phyloP scores from a whole-genome alignment of 2,888 invertebrate genomes.

The Cantharis flavilabris region DNA sequence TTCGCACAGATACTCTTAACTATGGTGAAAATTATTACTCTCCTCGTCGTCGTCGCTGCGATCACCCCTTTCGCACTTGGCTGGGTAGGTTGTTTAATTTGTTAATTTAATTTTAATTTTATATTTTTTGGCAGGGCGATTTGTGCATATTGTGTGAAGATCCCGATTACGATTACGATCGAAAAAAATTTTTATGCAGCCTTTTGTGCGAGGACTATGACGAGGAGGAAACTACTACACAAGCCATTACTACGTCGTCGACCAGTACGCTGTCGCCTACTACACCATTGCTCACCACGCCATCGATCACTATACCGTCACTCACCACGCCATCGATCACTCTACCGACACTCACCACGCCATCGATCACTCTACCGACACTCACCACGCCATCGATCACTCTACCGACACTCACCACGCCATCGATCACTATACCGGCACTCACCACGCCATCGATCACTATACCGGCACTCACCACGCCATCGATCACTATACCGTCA shows the following conservation, averaged over 20 bases:
- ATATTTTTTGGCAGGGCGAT: neutral
- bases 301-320: too few species aligned
- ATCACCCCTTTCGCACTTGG: constrained; percentile 34
- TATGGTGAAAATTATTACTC: constrained; percentile 36
- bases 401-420: too few species aligned
- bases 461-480: too few species aligned
- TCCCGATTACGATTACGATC: neutral
- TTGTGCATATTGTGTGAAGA: constrained; percentile 1
- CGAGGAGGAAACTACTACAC: neutral
- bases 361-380: too few species aligned
- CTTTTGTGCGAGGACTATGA: neutral
- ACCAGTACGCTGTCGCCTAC: neutral
- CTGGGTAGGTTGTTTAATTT: constrained; percentile 12
- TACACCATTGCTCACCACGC: neutral
- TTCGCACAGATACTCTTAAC: constrained; percentile 31
- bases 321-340: too few species aligned
- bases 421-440: too few species aligned
- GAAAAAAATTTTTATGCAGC: neutral
- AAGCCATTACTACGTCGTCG: neutral
- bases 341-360: too few species aligned
- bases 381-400: too few species aligned
- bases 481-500: too few species aligned
- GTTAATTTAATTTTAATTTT: too few species aligned
- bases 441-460: too few species aligned
- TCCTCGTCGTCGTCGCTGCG: constrained; percentile 41